Conservation (phyloP, 2,113 vertebrate genomes). For the Hippopotamus amphibius region DNA sequence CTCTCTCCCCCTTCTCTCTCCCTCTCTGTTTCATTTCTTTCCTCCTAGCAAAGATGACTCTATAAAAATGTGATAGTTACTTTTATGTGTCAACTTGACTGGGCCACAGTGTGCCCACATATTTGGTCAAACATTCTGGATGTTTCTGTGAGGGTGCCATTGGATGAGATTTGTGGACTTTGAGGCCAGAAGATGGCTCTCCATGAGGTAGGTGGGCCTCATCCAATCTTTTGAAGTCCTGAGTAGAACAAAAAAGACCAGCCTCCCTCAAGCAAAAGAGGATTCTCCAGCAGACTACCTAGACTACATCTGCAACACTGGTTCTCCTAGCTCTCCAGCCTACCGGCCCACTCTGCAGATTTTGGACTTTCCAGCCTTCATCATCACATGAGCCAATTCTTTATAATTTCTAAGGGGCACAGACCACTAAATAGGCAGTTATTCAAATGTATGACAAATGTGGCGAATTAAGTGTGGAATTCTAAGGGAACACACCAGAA, state of each 20-base stretch:
- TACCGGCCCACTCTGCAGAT: neutral
- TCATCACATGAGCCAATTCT: neutral
- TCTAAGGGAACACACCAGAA: neutral
- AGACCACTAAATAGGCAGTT: neutral
- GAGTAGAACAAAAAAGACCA: neutral
- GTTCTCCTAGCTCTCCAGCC: neutral
- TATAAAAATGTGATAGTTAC: neutral
- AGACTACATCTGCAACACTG: neutral
- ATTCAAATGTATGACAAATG: neutral
- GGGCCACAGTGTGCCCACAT: neutral
- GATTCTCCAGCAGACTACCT: neutral
- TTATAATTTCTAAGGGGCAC: neutral
- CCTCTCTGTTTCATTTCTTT: neutral
- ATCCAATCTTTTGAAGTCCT: neutral
- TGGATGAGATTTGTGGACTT: neutral
- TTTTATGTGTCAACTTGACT: neutral
- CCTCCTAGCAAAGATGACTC: neutral
- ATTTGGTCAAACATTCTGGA: neutral
- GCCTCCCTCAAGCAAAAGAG: neutral
- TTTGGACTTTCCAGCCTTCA: neutral
- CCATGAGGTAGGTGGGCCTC: neutral
- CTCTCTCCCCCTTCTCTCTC: accelerated
- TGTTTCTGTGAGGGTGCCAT: neutral
- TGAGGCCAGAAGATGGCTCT: neutral
- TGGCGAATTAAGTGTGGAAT: neutral